Base-by-base conservation (phyloP, 92 coral and sea anemone genomes). In the Epizoanthus ramosus region DNA sequence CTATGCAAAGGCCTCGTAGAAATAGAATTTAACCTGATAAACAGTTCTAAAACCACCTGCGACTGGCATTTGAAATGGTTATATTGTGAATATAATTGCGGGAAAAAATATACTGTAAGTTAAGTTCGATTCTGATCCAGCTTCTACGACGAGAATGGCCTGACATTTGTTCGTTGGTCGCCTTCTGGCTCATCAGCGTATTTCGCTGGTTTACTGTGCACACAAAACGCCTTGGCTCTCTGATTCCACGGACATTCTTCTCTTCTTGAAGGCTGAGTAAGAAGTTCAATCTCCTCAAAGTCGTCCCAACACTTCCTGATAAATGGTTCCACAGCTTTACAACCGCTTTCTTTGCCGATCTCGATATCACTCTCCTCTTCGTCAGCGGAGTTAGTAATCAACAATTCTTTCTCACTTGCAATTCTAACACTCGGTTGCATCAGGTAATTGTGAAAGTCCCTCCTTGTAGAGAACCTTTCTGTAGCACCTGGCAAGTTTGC, bases 211-310 rank as follows among this genome's bases (percentile, higher is more conserved):
- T 58, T 67, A 17, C 35, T 41, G 10, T 33, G 53, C 53, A 58
- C 8, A 35, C 66, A 60, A 37, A 41, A 61, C 9, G 82, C 82
- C 23, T 77, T 22, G 10, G 57, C 13, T 21, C 17, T 61, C 28
- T 61, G 71, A 8, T 45, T 61, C 58, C 71, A 21, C 21, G 70
- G 82, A n/a, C 21, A 7, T 39, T 61, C 69, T 4, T 39, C 63
- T 41, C 71, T 61, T 77, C 52, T 19, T 1, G 63, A 22, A 43
- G 82, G 57, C 14, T 60, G 70, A 13, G 14, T 57, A 68, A 77
- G 63, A 4, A 77, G 82, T 77, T 77, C 71, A 13, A 77, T 77
- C 39, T 77, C 82, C 65, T 77, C 82, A 24, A 77, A 77, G 56
- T 77, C 82, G 58, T 22, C 82, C 71, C 82, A 77, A 16, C 57